Evolutionary conservation across 2,797 vertebrate species (phyloP).

Genomic region (Xenops minutus): DNA sequence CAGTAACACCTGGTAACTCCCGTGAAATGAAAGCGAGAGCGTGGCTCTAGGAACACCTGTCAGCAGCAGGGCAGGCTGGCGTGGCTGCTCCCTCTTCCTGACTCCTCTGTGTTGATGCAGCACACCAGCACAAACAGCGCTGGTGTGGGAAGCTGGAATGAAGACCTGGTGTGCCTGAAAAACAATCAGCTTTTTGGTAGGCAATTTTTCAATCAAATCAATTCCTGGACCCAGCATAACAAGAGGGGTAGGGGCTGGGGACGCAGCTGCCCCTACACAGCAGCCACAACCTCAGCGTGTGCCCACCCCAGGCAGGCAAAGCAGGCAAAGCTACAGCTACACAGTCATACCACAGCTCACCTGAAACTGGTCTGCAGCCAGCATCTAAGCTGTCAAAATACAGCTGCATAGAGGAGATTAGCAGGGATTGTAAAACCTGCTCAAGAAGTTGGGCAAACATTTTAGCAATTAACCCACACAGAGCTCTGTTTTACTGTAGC

Average conservation of each 20-base stretch:
- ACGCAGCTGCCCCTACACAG: background rate
- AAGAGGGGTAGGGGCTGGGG: rapidly evolving
- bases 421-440: conserved; percentile 53
- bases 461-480: conserved; percentile 45
- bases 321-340: too few species aligned
- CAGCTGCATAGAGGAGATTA: conserved; percentile 55
- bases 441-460: conserved; percentile 56
- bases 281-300: background rate
- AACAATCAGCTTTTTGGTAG: background rate
- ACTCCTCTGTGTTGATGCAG: background rate
- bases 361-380: conserved; percentile 40
- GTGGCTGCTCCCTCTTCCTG: background rate
- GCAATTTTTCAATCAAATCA: background rate
- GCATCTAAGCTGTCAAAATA: conserved; percentile 36
- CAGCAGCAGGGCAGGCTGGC: background rate
- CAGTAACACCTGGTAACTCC: background rate
- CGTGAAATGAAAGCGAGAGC: background rate
- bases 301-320: background rate
- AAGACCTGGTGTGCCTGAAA: background rate
- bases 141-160: background rate
- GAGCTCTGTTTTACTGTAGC: background rate
- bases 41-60: background rate
- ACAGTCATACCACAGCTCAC: background rate
- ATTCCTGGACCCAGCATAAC: background rate
- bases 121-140: background rate